Evolutionary conservation across 2,113 vertebrate genomes (phyloP).

Genomic region (Regulus satrapa): DNA sequence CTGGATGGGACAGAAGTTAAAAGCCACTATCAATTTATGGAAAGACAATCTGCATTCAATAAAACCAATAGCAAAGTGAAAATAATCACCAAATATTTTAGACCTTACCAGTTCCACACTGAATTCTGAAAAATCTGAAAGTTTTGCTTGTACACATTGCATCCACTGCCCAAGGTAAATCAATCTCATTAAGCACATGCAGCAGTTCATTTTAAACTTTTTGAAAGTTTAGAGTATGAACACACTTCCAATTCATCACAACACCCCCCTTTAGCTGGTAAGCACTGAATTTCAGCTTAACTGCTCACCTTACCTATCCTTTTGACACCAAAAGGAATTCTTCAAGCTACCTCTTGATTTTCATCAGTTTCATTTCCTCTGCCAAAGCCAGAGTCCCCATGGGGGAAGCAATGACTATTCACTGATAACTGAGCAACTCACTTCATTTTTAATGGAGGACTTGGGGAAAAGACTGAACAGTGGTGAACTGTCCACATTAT

Average conservation of each 20-base stretch:
- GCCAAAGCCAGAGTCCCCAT: background rate
- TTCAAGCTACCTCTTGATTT: background rate
- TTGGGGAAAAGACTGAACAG: background rate
- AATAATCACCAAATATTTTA: background rate
- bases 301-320: background rate
- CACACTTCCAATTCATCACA: background rate
- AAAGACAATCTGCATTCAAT: background rate
- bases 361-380: background rate
- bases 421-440: background rate
- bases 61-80: background rate
- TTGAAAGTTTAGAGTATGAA: background rate
- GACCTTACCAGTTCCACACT: background rate
- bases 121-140: background rate
- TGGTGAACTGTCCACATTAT: background rate
- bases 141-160: background rate
- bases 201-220: background rate
- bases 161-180: background rate
- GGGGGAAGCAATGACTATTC: background rate
- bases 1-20: background rate
- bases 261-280: background rate
- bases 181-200: background rate
- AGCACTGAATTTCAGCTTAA: background rate
- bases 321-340: background rate
- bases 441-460: background rate
- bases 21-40: background rate